Percentiles rank a stretch among this genome's conserved stretches.
Conservation (phyloP, 2,888 invertebrate species). For the Eristalis tenax region DNA sequence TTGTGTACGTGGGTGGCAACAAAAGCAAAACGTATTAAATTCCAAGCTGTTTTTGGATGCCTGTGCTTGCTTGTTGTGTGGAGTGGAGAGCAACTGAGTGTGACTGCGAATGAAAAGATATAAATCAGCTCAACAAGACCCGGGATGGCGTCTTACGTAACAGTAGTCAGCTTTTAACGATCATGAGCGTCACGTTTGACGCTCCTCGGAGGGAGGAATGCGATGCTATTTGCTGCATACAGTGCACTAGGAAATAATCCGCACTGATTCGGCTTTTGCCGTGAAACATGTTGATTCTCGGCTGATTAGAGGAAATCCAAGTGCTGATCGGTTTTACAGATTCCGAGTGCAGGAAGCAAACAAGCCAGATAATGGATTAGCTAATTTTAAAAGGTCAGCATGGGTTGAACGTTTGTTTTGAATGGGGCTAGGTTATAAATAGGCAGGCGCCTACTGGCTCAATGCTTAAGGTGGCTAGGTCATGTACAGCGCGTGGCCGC, state of each 20-base stretch:
- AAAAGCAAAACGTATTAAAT: not conserved
- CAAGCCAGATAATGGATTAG: not conserved
- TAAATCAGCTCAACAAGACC: not conserved
- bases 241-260: not conserved
- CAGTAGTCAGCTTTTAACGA: not conserved
- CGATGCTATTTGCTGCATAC: not conserved
- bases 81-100: not conserved
- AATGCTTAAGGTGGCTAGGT: no score
- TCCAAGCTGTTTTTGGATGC: not conserved
- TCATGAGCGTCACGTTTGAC: not conserved
- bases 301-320: not conserved
- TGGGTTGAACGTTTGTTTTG: not conserved
- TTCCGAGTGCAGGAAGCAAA: not conserved
- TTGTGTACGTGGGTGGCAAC: not conserved
- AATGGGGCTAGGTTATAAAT: not conserved
- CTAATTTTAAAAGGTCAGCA: not conserved
- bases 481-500: no score
- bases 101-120: not conserved
- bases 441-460: no score
- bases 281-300: not conserved
- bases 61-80: not conserved
- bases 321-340: not conserved
- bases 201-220: not conserved
- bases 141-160: not conserved
- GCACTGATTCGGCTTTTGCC: not conserved